phyloP scores from a whole-genome alignment of 2,797 vertebrate species.

The Babyrousa celebensis region DNA sequence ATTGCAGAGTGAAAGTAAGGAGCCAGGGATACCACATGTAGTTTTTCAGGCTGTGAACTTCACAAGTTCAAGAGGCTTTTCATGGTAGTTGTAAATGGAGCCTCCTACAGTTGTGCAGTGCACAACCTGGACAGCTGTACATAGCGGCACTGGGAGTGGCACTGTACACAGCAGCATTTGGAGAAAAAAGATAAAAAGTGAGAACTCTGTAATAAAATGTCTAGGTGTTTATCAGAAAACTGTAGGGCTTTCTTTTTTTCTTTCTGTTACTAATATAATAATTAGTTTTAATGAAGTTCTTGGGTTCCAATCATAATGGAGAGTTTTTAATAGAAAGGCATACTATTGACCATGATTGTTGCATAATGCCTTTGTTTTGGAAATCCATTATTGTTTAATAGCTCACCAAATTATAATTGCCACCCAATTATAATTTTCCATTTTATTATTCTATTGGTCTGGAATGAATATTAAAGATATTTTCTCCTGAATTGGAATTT shows the following conservation, averaged over 20 bases:
- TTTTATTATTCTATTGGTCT: conserved; percentile 75
- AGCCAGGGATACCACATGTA: neutral
- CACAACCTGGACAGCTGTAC: neutral
- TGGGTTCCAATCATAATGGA: neutral
- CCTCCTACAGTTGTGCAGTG: neutral
- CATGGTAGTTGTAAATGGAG: neutral
- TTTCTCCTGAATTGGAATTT: conserved; percentile 63
- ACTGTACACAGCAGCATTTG: neutral
- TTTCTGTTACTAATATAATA: conserved; percentile 46
- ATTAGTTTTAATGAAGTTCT: conserved; percentile 19
- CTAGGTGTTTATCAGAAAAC: neutral
- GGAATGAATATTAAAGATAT: conserved; percentile 68
- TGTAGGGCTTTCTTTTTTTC: neutral
- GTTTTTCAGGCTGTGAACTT: neutral
- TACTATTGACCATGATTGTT: neutral
- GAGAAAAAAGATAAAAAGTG: neutral
- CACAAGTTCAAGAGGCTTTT: neutral
- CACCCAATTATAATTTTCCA: conserved; percentile 40
- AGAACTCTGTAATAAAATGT: neutral
- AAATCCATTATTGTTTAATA: conserved; percentile 58
- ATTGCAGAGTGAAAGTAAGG: neutral
- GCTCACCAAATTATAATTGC: conserved; percentile 36
- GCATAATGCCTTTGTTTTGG: neutral
- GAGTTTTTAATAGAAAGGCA: conserved; percentile 25
- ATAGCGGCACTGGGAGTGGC: too few species aligned